These are phyloP conservation scores for Sericinus montela DNA, from an alignment of 2,888 invertebrate genomes.

Conservation along the genomic window DNA sequence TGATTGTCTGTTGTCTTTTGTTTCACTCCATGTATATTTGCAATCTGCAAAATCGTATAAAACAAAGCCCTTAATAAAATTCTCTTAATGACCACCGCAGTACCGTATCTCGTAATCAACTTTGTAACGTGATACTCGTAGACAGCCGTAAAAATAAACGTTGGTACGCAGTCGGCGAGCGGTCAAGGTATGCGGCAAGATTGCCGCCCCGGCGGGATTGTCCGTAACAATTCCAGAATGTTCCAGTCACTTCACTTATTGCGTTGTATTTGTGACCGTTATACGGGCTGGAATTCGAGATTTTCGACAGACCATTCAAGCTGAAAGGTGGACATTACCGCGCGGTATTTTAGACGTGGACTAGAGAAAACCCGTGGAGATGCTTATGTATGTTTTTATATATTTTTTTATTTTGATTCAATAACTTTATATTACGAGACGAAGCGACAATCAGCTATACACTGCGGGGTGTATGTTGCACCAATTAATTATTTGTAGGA, in stretches of 20 bases:
- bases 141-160: constrained; percentile 26
- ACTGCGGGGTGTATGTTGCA: too few relatives aligned
- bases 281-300: constrained; percentile 55
- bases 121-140: constrained; percentile 8
- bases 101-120: constrained; percentile 30
- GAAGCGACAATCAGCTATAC: too few relatives aligned
- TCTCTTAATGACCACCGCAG: constrained; percentile 16
- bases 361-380: constrained; percentile 13
- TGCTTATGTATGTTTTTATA: too few relatives aligned
- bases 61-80: neutral
- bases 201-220: constrained; percentile 62
- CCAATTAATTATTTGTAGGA: too few relatives aligned
- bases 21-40: too few relatives aligned
- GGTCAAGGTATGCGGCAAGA: constrained; percentile 62
- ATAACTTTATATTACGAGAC: too few relatives aligned
- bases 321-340: constrained; percentile 61
- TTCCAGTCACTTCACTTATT: constrained; percentile 74
- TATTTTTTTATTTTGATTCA: too few relatives aligned
- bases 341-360: constrained; percentile 15
- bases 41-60: too few relatives aligned
- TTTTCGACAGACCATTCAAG: constrained; percentile 38
- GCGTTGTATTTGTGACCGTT: constrained; percentile 60
- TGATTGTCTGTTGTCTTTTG: too few relatives aligned
- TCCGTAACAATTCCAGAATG: constrained; percentile 57
- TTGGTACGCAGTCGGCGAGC: constrained; percentile 22